Evolutionary conservation across 2,113 vertebrate species (phyloP), one percentile per base, ranked within the genome.

Genomic region (Phrynosoma platyrhinos): DNA sequence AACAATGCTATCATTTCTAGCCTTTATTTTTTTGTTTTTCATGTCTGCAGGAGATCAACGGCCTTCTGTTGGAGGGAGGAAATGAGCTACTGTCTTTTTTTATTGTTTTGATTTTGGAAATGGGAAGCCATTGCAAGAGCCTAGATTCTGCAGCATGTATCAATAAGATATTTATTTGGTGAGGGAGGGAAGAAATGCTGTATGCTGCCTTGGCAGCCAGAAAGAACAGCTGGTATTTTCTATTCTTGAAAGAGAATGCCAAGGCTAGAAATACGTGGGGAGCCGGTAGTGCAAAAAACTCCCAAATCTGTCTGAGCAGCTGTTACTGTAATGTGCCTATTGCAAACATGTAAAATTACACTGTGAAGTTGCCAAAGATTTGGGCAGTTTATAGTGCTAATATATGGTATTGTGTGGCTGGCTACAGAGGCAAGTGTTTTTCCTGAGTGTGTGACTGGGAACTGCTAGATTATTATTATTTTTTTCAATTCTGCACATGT

Each of bases 281-380:
- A 93, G 89, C 82, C 62, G 88, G 91, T 64, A 64, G 89, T 1
- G 1, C 74, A 92, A 92, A 88, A 93, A 88, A 90, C 82, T 86
- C 93, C 91, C 53, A 96, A 96, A 96, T 95, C 95, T 96, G 96
- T 91, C 95, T 75, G 82, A 95, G 95, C 97, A 97, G 94, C 96
- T 97, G 96, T 94, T 95, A 80, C 91, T 88, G 88, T 0, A 2
- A 92, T 79, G 90, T 93, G 78, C 92, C 88, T 77, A 58, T 89
- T 30, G 78, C 86, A 92, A 91, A 96, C 42, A 93, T 55, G 53
- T 86, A 94, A 92, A 96, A 91, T 0, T 20, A 30, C 89, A 21
- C 83, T 86, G 52, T 32, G 52, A 9, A 85, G 86, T 91, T 85
- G 90, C 94, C 88, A n/a, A 84, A 58, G 85, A n/a, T 62, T 93